Conservation (phyloP, 2,797 vertebrate genomes). For the Sebastiscus tertius region DNA sequence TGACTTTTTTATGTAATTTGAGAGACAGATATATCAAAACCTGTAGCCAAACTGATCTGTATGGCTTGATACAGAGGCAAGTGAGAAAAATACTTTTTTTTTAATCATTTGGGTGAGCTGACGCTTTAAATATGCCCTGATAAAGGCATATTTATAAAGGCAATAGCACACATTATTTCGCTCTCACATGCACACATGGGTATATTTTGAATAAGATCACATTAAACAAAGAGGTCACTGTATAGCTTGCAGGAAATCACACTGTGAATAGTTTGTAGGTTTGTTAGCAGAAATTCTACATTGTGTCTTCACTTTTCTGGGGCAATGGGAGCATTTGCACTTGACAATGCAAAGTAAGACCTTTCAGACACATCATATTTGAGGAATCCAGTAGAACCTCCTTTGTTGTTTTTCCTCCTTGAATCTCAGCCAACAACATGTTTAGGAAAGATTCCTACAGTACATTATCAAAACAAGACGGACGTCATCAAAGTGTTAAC, state of each 20-base stretch:
- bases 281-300: neutral
- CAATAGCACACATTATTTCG: neutral
- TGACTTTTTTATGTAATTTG: neutral
- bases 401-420: neutral
- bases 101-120: neutral
- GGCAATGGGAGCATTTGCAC: neutral
- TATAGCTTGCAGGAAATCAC: neutral
- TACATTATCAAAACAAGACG: neutral
- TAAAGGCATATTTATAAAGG: neutral
- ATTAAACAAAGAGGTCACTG: neutral
- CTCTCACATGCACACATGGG: neutral
- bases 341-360: neutral
- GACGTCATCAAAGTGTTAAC: neutral
- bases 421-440: neutral
- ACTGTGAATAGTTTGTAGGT: neutral
- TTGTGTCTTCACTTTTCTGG: neutral
- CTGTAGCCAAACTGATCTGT: neutral
- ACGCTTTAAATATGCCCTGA: neutral
- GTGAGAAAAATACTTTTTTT: neutral
- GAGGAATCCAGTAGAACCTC: conserved; percentile 52
- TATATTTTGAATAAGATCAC: neutral
- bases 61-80: neutral
- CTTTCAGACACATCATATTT: neutral
- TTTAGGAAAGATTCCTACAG: neutral
- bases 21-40: neutral